These are phyloP conservation scores for Polymixis flavicincta DNA, from an alignment of 2,888 invertebrate genomes.

Conservation along the genomic window DNA sequence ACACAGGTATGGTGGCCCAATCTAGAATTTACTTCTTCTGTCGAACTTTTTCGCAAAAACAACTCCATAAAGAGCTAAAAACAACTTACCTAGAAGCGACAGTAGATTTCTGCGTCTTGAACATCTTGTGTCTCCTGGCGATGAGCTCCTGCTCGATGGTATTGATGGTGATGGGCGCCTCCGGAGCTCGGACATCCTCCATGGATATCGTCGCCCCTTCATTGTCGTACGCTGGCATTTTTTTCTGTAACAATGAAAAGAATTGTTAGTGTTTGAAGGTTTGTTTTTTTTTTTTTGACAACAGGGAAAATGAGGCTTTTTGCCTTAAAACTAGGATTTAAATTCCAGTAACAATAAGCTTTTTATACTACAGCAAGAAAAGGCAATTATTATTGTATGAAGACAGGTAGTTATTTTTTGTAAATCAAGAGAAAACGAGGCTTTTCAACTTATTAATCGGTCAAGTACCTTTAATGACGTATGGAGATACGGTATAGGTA, in stretches of 20 bases:
- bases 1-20: not conserved
- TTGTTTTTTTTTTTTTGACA: not conserved
- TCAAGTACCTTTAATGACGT: too few relatives aligned
- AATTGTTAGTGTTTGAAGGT: not conserved
- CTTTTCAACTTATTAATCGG: accelerated
- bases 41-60: not conserved
- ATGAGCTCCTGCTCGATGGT: constrained; percentile 81
- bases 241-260: constrained; percentile 69
- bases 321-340: not conserved
- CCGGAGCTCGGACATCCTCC: constrained; percentile 83
- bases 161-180: constrained; percentile 76
- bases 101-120: constrained; percentile 92
- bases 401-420: not conserved
- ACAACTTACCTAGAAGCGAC: constrained; percentile 87
- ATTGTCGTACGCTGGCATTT: constrained; percentile 89
- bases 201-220: constrained; percentile 87
- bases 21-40: not conserved
- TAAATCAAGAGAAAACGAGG: too few relatives aligned
- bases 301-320: too few relatives aligned
- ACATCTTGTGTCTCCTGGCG: constrained; percentile 77
- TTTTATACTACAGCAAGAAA: constrained; percentile 73
- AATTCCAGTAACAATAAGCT: not conserved
- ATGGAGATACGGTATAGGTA: too few relatives aligned
- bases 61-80: not conserved
- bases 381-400: not conserved